Percentiles rank a stretch among this genome's conserved stretches.
phyloP scores from a whole-genome alignment of 1,140 invertebrate species.

The Scaptomyza hsui region DNA sequence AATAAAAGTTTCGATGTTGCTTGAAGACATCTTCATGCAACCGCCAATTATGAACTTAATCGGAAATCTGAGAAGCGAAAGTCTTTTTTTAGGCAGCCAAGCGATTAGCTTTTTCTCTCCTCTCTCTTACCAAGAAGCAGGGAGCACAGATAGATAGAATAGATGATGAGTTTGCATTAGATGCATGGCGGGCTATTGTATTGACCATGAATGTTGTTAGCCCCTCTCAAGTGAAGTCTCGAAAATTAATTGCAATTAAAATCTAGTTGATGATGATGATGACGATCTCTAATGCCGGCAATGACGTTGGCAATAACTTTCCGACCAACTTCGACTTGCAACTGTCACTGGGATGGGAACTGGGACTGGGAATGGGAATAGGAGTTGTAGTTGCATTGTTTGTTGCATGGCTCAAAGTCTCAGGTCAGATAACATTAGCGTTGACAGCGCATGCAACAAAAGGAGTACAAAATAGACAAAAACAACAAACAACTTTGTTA shows the following conservation, averaged over 20 bases:
- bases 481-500: slow-evolving; percentile 66
- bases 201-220: slow-evolving; percentile 7
- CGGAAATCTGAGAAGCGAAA: too few relatives aligned
- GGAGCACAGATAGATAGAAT: not conserved
- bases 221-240: slow-evolving; percentile 19
- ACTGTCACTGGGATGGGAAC: not conserved
- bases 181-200: slow-evolving; percentile 2
- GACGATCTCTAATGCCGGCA: slow-evolving; percentile 25
- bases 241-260: slow-evolving; percentile 72
- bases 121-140: not conserved
- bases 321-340: slow-evolving; percentile 2
- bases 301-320: slow-evolving; percentile 34
- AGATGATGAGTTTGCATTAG: slow-evolving; percentile 27
- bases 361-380: not conserved
- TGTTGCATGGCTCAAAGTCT: slow-evolving; percentile 39
- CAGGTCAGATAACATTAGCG: slow-evolving; percentile 62
- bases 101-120: slow-evolving; percentile 1
- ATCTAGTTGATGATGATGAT: slow-evolving; percentile 28
- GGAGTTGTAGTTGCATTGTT: not conserved
- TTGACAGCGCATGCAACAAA: slow-evolving; percentile 59
- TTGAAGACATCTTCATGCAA: too few relatives aligned
- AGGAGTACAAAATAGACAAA: slow-evolving; percentile 23
- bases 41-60: too few relatives aligned
- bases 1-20: too few relatives aligned
- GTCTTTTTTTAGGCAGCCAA: too few relatives aligned